Percentiles rank a stretch among this genome's conserved stretches.
phyloP scores from a whole-genome alignment of 1,140 invertebrate species.

The Calliopsis andreniformis region DNA sequence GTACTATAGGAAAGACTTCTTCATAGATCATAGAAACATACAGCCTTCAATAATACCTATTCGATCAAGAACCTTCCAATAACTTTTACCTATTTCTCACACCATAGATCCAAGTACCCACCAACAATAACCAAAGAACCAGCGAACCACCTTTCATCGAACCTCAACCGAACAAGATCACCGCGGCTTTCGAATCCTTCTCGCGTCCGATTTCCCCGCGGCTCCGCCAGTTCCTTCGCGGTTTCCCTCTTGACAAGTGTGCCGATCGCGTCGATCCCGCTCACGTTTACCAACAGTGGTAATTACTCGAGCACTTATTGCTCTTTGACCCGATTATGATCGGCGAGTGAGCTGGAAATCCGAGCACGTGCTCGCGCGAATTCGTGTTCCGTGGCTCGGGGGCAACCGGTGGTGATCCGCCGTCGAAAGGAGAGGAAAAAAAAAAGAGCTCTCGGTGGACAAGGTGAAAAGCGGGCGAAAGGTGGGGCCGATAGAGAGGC shows the following conservation, averaged over 20 bases:
- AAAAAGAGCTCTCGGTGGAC: slow-evolving; percentile 3
- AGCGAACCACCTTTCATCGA: too few species aligned
- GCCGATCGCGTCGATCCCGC: not conserved
- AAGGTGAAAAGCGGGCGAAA: slow-evolving; percentile 13
- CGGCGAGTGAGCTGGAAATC: slow-evolving; percentile 46
- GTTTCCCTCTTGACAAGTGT: too few species aligned
- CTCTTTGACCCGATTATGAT: slow-evolving; percentile 51
- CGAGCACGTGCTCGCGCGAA: slow-evolving; percentile 54
- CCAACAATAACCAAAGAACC: too few species aligned
- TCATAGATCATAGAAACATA: too few species aligned
- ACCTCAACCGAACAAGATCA: too few species aligned
- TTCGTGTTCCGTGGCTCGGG: slow-evolving; percentile 23
- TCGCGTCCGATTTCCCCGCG: not conserved
- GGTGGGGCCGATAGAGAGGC: not conserved
- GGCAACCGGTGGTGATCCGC: slow-evolving; percentile 17
- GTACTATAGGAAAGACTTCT: too few species aligned
- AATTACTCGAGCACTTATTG: slow-evolving; percentile 31
- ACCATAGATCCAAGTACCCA: too few species aligned
- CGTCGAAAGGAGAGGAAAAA: not conserved
- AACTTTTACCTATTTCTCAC: too few species aligned
- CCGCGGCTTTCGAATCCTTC: too few species aligned
- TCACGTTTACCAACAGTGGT: slow-evolving; percentile 26
- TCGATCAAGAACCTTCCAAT: too few species aligned
- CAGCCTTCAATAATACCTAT: too few species aligned
- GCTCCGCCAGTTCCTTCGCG: not conserved